Evolutionary conservation across 2,113 vertebrate genomes (phyloP).

Genomic region (Xiphorhynchus elegans): DNA sequence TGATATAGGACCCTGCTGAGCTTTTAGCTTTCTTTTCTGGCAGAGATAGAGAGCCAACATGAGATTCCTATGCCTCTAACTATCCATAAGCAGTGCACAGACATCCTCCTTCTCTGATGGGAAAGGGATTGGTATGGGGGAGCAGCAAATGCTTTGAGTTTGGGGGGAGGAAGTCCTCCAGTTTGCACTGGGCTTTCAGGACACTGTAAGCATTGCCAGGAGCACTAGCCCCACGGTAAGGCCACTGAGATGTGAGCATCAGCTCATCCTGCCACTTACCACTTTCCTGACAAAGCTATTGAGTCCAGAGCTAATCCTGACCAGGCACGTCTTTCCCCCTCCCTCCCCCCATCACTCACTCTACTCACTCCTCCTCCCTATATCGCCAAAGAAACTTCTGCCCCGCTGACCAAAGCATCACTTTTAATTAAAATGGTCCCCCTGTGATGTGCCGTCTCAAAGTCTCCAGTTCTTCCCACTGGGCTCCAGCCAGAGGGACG

Average conservation of each 20-base stretch:
- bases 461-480: background rate
- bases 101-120: background rate
- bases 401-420: background rate
- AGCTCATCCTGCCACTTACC: background rate
- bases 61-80: background rate
- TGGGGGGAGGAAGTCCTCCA: background rate
- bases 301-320: background rate
- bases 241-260: background rate
- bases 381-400: background rate
- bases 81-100: background rate
- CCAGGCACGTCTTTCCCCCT: background rate
- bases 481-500: background rate
- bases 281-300: background rate
- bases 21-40: background rate
- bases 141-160: background rate
- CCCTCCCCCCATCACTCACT: fast-evolving
- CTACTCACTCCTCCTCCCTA: background rate
- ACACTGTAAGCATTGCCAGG: background rate
- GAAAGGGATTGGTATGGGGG: background rate
- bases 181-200: background rate
- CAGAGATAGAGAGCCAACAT: background rate
- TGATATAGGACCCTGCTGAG: background rate
- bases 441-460: background rate
- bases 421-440: conserved; percentile 37
- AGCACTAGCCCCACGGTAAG: background rate